Base-by-base conservation (phyloP, 2,888 invertebrate genomes). In the Steinernema hermaphroditum region DNA sequence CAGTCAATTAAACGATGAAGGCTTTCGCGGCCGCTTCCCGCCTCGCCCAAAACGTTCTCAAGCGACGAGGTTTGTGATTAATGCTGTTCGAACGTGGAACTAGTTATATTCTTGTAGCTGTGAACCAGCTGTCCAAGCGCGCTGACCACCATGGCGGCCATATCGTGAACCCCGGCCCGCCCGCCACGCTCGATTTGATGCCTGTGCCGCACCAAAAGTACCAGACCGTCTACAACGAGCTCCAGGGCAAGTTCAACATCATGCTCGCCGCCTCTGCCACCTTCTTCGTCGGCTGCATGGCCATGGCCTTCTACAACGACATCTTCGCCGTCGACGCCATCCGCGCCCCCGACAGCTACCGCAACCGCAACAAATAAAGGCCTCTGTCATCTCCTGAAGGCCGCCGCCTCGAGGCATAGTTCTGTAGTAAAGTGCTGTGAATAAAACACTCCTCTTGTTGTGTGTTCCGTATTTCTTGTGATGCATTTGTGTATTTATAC, bases 191-290 rank as follows among this genome's bases (percentile, higher is more conserved):
- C 73, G 83, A 83, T 74, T 71, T 77, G 71, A 75, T 78, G 77
- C 78, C 83, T 27, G 77, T 83, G 50, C 83, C 83, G 57, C 76
- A 74, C 74, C 79, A 82, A 71, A 69, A 82, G 12, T 82, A 82
- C 77, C 72, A 81, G 76, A 79, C 81, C 78, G 82, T 83, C 6
- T 75, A 82, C 74, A 78, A 78, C 44, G 82, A 83, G 74, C 79
- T 83, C 57, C 79, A 82, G 73, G 71, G 73, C 50, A 83, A 83
- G 75, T 83, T 83, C 78, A 82, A 82, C 78, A 75, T 76, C 57
- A 81, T 79, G 70, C 75, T 83, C 69, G 81, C 77, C 24, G 74
- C 79, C 68, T 73, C 76, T 16, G 43, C 74, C 68, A 57, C 70
- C 62, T 44, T 75, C 37, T 75, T 78, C 68, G 69, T 72, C 32